Evolutionary conservation across 2,797 vertebrate species (phyloP), one percentile per base, ranked within the genome.

Genomic region (Dallia pectoralis): DNA sequence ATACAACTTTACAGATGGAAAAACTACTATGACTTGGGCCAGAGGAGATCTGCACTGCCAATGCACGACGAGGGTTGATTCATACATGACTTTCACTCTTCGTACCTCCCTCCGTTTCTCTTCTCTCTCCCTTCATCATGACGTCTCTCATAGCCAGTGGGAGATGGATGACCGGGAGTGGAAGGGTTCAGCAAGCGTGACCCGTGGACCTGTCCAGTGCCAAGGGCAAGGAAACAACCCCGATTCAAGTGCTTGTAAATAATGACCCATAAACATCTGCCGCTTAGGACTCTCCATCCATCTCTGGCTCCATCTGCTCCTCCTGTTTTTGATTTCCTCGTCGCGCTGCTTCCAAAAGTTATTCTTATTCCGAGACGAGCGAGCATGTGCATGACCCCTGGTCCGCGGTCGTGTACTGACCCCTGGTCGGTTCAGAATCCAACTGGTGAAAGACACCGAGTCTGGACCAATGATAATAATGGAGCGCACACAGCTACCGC

Each of bases 201-300:
- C 88, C 92, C 84, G 76, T 61, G 80, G 87, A 88, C 87, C 79
- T 84, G 89, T 89, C 87, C 90, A 93, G 87, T 90, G 89, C 89
- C 92, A 93, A 92, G 91, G 92, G 91, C 91, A 83, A 89, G 87
- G 89, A 92, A 92, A 91, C 88, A 85, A 84, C 81, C 86, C 88
- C 88, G 90, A 92, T 91, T 92, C 90, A 92, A 92, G 86, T 89
- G 89, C 85, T 89, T 89, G 91, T 92, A 89, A 91, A 91, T 88
- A 90, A 93, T 89, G 82, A 84, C 82, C 85, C 87, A 88, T 91
- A 92, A 91, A 91, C 88, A 91, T 92, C 90, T 91, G 90, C 87
- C 85, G 85, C 82, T 89, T 89, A 89, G 87, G 74, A 76, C 53
- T 62, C 72, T 81, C 80, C 77, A 87, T 89, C 85, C 83, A 88